These are phyloP conservation scores for Zenarchopterus dispar DNA, from an alignment of 2,797 vertebrate genomes.

Conservation along the genomic window DNA sequence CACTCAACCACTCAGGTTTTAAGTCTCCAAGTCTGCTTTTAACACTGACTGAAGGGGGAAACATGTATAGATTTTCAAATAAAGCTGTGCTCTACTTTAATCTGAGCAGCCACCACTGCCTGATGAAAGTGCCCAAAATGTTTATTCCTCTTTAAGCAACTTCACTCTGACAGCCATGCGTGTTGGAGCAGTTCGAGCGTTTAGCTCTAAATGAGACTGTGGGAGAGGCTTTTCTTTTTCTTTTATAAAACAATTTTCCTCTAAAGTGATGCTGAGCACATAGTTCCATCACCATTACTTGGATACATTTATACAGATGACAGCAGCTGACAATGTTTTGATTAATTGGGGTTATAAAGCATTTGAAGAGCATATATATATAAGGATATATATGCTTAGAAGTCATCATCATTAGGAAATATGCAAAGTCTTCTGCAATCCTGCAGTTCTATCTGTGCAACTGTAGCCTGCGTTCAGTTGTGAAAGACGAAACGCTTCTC, in stretches of 20 bases:
- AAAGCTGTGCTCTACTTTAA: conserved; percentile 59
- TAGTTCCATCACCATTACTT: conserved; percentile 34
- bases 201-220: conserved; percentile 25
- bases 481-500: conserved; percentile 54
- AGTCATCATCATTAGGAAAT: conserved; percentile 38
- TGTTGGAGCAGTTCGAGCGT: conserved; percentile 37
- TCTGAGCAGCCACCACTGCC: conserved; percentile 53
- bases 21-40: conserved; percentile 20
- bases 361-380: conserved; percentile 37
- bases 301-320: conserved; percentile 40
- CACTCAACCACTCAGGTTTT: conserved; percentile 7
- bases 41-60: conserved; percentile 55
- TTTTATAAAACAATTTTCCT: conserved; percentile 17
- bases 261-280: conserved; percentile 38
- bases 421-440: conserved; percentile 35
- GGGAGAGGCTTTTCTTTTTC: conserved; percentile 19
- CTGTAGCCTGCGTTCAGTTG: conserved; percentile 39
- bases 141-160: conserved; percentile 65
- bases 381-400: conserved; percentile 23
- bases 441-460: conserved; percentile 25
- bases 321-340: conserved; percentile 55
- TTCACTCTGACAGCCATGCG: conserved; percentile 54
- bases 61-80: conserved; percentile 65
- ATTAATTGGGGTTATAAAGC: conserved; percentile 60
- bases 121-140: conserved; percentile 70